Conservation (phyloP, 2,113 vertebrate genomes). For the Silurus meridionalis region DNA sequence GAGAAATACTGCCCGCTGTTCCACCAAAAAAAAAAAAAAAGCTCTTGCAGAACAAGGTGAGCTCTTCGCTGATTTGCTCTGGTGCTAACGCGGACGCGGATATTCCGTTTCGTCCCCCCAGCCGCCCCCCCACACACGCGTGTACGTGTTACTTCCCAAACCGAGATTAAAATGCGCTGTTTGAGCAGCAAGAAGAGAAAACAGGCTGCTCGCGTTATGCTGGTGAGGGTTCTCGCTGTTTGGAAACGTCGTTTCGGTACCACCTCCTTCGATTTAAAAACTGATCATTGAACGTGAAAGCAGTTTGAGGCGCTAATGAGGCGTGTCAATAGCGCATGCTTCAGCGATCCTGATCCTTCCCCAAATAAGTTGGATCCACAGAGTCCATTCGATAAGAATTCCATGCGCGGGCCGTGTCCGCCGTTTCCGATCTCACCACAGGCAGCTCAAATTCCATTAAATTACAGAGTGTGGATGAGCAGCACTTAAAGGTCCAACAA, state of each 20-base stretch:
- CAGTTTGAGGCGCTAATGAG: constrained; percentile 35
- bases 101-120: too few species aligned
- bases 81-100: constrained; percentile 58
- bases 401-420: background rate
- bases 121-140: constrained; percentile 59
- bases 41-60: constrained; percentile 25
- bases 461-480: background rate
- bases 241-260: background rate
- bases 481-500: constrained; percentile 15
- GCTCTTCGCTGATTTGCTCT: constrained; percentile 37
- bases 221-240: background rate
- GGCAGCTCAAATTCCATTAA: constrained; percentile 34
- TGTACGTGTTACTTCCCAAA: constrained; percentile 60
- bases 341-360: constrained; percentile 9
- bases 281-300: background rate
- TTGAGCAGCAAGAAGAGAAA: constrained; percentile 37
- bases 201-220: background rate
- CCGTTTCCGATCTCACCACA: background rate
- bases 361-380: constrained; percentile 40
- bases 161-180: constrained; percentile 60
- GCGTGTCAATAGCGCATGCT: constrained; percentile 29
- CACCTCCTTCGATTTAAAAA: background rate
- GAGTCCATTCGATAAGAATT: constrained; percentile 24
- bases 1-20: constrained; percentile 29
- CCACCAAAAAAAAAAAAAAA: constrained; percentile 11